phyloP scores from a whole-genome alignment of 2,888 invertebrate species.

The Xestoiulus laeticollis region DNA sequence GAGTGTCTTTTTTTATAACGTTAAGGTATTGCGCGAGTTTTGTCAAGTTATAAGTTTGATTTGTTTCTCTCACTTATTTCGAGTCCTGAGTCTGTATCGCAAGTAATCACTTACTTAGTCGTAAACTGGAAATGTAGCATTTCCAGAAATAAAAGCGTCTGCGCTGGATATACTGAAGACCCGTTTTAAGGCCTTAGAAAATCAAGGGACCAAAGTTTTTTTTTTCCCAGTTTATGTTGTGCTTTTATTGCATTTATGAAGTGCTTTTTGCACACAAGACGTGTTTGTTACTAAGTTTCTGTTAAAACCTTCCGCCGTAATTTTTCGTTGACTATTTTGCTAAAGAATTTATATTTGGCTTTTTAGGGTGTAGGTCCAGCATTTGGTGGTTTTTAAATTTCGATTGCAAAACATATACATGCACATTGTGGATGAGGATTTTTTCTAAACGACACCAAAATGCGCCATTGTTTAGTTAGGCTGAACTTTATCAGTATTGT shows the following conservation, averaged over 20 bases:
- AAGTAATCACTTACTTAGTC: background rate
- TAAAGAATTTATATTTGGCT: background rate
- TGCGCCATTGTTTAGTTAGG: background rate
- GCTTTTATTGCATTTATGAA: background rate
- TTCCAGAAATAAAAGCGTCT: background rate
- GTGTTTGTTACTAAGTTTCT: background rate
- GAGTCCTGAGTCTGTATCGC: slow-evolving; percentile 21
- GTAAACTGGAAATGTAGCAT: background rate
- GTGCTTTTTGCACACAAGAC: background rate
- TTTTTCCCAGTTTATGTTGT: background rate
- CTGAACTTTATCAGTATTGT: background rate
- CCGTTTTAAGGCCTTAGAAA: background rate
- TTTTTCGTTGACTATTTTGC: background rate
- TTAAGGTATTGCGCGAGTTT: background rate
- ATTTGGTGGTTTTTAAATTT: background rate
- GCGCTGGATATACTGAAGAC: slow-evolving; percentile 23
- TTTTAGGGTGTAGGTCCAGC: background rate
- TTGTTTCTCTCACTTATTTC: slow-evolving; percentile 6
- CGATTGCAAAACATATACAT: no score
- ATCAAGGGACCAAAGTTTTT: slow-evolving; percentile 13
- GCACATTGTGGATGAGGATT: background rate
- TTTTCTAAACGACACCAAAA: background rate
- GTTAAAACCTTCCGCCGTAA: background rate
- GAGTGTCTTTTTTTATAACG: background rate
- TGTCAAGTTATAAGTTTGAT: background rate